phyloP scores from a whole-genome alignment of 2,888 invertebrate genomes.

The Pollenia amentaria region DNA sequence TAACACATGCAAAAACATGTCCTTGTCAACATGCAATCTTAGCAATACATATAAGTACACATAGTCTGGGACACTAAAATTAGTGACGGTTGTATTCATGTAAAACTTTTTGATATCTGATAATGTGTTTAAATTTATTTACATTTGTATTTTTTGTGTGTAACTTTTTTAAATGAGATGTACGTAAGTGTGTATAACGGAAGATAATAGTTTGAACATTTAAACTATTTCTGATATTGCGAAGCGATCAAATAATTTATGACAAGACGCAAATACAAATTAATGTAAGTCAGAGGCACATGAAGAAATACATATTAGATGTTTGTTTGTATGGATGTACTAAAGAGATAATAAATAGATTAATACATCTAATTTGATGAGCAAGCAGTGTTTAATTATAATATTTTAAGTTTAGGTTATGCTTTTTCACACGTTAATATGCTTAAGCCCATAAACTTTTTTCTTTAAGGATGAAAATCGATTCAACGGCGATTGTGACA shows the following conservation, averaged over 20 bases:
- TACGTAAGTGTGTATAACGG: background rate
- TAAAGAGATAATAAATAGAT: too few species aligned
- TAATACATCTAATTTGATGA: too few species aligned
- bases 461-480: too few species aligned
- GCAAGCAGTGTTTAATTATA: too few species aligned
- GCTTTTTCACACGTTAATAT: too few species aligned
- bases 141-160: background rate
- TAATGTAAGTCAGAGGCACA: background rate
- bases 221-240: slow-evolving; percentile 23
- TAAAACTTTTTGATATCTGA: slow-evolving; percentile 25
- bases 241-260: slow-evolving; percentile 43
- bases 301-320: background rate
- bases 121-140: slow-evolving; percentile 27
- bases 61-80: slow-evolving; percentile 35
- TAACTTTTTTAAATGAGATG: background rate
- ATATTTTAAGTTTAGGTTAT: too few species aligned
- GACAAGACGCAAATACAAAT: slow-evolving; percentile 39
- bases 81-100: slow-evolving; percentile 14
- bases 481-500: too few species aligned
- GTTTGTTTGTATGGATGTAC: too few species aligned
- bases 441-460: too few species aligned
- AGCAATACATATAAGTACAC: background rate
- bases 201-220: background rate
- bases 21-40: slow-evolving; percentile 10
- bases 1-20: slow-evolving; percentile 63